These are phyloP conservation scores for Mionectes macconnelli DNA, from an alignment of 2,113 vertebrate species.

Conservation along the genomic window DNA sequence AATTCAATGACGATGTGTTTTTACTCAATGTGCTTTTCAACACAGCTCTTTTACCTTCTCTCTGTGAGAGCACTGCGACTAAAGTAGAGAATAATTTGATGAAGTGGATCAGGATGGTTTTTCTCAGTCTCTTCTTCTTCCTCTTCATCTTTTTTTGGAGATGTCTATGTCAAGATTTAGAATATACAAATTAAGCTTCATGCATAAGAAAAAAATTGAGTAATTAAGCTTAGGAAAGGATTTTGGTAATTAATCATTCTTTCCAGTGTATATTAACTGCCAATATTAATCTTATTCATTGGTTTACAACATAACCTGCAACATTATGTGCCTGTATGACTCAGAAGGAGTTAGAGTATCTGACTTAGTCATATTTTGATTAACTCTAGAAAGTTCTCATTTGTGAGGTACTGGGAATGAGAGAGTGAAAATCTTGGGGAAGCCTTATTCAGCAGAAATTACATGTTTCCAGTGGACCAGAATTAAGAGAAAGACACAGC, in stretches of 20 bases:
- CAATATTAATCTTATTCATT: neutral
- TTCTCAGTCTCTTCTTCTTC: conserved; percentile 87
- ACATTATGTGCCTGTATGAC: neutral
- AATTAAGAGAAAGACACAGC: neutral
- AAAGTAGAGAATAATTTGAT: conserved; percentile 96
- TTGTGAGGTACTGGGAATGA: neutral
- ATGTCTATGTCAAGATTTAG: conserved; percentile 81
- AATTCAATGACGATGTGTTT: neutral
- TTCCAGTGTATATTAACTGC: neutral
- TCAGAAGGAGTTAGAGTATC: neutral
- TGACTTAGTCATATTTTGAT: neutral
- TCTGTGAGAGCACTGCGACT: conserved; percentile 95
- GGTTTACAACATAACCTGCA: neutral
- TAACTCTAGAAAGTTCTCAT: neutral
- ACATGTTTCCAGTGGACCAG: neutral
- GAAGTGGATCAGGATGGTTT: conserved; percentile 93
- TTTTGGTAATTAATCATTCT: neutral
- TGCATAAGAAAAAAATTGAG: neutral
- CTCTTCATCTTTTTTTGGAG: conserved; percentile 86
- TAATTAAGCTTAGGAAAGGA: neutral
- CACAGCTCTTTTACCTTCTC: conserved; percentile 79
- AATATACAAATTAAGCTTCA: conserved; percentile 24
- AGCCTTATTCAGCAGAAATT: conserved; percentile 32
- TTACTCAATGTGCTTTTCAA: neutral
- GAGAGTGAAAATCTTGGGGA: neutral